These are phyloP conservation scores for Phrynocephalus forsythii DNA, from an alignment of 2,797 vertebrate genomes.

Conservation along the genomic window DNA sequence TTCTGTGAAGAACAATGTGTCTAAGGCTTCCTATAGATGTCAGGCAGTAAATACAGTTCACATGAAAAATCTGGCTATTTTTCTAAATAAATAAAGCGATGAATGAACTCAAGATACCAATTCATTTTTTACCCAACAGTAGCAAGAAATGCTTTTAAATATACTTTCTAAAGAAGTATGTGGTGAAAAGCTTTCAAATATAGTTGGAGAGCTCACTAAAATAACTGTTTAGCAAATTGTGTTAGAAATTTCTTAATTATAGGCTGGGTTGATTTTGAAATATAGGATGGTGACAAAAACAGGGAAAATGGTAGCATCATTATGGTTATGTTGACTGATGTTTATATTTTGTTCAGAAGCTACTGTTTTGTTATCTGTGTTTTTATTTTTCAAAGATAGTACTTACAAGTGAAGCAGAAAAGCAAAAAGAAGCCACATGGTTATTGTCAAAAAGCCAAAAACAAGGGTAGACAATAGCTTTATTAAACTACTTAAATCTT, in stretches of 20 bases:
- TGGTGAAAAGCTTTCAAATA: not conserved
- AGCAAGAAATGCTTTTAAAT: constrained; percentile 18
- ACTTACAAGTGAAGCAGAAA: not conserved
- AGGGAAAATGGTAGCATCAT: not conserved
- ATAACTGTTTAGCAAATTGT: not conserved
- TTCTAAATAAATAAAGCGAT: constrained; percentile 40
- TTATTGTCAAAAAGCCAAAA: too few species aligned
- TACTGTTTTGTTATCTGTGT: not conserved
- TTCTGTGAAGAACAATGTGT: not conserved
- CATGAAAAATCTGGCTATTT: not conserved
- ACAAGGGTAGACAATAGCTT: too few species aligned
- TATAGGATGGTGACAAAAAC: not conserved
- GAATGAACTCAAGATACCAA: constrained; percentile 18
- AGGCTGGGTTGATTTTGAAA: not conserved
- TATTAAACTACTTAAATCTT: too few species aligned
- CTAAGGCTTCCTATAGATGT: not conserved
- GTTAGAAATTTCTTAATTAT: not conserved
- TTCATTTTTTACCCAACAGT: constrained; percentile 17
- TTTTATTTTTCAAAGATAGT: not conserved
- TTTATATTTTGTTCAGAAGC: not conserved
- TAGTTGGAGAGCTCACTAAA: not conserved
- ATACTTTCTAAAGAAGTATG: not conserved
- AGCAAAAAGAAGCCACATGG: too few species aligned
- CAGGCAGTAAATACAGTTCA: not conserved
- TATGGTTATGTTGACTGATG: not conserved